Evolutionary conservation across 2,888 invertebrate genomes (phyloP).

Genomic region (Polylopha cassiicola): DNA sequence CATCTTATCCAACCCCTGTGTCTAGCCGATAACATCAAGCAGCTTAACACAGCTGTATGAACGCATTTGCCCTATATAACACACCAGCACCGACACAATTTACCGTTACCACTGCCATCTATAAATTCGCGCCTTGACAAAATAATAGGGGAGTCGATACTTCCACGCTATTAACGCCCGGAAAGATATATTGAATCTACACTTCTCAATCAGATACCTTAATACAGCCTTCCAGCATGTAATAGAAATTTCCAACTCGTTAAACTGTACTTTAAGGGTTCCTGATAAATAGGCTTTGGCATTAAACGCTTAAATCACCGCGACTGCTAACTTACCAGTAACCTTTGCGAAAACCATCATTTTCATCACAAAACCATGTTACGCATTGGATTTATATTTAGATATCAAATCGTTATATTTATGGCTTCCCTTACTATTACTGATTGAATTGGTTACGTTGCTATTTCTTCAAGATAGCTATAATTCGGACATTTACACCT

Average conservation of each 20-base stretch:
- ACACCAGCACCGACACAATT: constrained; percentile 39
- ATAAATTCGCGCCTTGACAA: constrained; percentile 75
- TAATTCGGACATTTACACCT: constrained; percentile 45
- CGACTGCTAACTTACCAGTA: constrained; percentile 4
- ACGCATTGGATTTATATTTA: neutral
- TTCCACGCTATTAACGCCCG: constrained; percentile 72
- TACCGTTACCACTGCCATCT: constrained; percentile 66
- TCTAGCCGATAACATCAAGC: constrained; percentile 3
- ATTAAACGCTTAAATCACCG: constrained; percentile 12
- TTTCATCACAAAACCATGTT: too few species aligned
- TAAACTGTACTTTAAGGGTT: constrained; percentile 20
- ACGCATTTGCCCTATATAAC: constrained; percentile 45
- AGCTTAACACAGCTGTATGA: too few species aligned
- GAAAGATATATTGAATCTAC: constrained; percentile 71
- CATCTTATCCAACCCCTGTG: constrained; percentile 28
- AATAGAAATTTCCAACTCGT: constrained; percentile 45
- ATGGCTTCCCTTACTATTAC: constrained; percentile 4
- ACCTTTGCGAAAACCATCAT: constrained; percentile 1
- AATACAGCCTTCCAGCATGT: constrained; percentile 53
- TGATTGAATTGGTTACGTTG: constrained; percentile 12
- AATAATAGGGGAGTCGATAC: constrained; percentile 73
- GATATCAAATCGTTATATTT: constrained; percentile 1
- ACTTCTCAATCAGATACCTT: constrained; percentile 74
- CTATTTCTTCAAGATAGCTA: constrained; percentile 23
- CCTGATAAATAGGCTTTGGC: constrained; percentile 19